Evolutionary conservation across 2,888 invertebrate species (phyloP).

Genomic region (Phoenoteleia sp.): DNA sequence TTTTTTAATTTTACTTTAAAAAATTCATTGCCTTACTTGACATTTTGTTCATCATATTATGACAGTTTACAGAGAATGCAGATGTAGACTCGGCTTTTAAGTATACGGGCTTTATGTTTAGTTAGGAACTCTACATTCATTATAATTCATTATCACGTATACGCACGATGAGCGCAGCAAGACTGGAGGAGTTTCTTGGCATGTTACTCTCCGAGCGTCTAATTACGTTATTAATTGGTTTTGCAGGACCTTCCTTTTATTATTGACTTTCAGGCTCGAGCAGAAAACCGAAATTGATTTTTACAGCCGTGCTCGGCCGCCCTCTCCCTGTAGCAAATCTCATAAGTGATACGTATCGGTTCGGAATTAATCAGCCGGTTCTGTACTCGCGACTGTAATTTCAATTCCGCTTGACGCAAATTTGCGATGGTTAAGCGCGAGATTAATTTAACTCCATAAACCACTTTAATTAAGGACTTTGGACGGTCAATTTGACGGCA

Average conservation of each 20-base stretch:
- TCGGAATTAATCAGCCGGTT: no score
- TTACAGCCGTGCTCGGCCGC: constrained; percentile 5
- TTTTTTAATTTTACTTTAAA: no score
- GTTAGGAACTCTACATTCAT: constrained; percentile 50
- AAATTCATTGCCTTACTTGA: no score
- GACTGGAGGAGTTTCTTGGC: constrained; percentile 73
- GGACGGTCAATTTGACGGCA: no score
- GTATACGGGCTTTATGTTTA: constrained; percentile 11
- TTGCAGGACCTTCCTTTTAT: constrained; percentile 62
- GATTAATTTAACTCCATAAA: no score
- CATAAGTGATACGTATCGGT: no score
- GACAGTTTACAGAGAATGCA: not conserved
- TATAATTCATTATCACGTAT: constrained; percentile 64
- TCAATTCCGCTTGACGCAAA: not conserved
- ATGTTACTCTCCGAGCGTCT: constrained; percentile 76
- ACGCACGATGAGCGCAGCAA: constrained; percentile 62
- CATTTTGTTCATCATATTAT: no score
- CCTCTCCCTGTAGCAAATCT: constrained; percentile 7
- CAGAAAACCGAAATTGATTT: constrained; percentile 31
- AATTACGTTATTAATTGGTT: constrained; percentile 82
- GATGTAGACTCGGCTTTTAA: not conserved
- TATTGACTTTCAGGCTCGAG: constrained; percentile 45
- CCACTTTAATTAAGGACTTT: no score
- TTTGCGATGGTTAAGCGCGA: not conserved
- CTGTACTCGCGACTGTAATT: no score